phyloP scores from a whole-genome alignment of 23 tunicate genomes.

The Ciona savignyi region DNA sequence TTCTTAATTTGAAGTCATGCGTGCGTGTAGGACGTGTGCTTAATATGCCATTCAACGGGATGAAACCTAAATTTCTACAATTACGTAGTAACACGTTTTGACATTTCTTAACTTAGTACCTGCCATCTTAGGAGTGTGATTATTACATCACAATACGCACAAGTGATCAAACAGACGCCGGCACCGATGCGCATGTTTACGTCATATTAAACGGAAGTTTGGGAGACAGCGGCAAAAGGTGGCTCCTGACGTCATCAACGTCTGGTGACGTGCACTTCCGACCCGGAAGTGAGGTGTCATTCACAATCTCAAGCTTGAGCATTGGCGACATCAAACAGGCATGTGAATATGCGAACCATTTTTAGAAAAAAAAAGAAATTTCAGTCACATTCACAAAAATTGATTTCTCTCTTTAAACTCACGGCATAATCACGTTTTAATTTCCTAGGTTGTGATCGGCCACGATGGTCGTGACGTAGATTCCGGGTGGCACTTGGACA shows the following conservation, averaged over 20 bases:
- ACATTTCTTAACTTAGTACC: too few species aligned
- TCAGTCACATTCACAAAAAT: neutral
- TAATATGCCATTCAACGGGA: too few species aligned
- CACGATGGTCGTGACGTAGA: conserved; percentile 66
- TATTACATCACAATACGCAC: conserved; percentile 47
- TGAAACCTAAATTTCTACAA: too few species aligned
- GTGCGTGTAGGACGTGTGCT: too few species aligned
- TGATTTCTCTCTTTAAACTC: neutral
- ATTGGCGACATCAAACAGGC: conserved; percentile 65
- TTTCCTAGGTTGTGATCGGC: conserved; percentile 70
- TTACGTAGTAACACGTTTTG: too few species aligned
- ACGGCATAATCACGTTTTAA: too few species aligned
- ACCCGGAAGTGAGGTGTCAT: conserved; percentile 26
- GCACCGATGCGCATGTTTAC: conserved; percentile 64
- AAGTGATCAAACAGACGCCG: conserved; percentile 51
- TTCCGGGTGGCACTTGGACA: conserved; percentile 57
- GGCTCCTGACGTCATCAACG: conserved; percentile 42
- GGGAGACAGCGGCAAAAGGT: conserved; percentile 70
- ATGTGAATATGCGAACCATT: too few species aligned
- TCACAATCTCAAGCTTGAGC: conserved; percentile 9
- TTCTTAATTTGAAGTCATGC: too few species aligned
- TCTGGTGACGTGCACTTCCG: conserved; percentile 15
- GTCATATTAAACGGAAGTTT: conserved; percentile 34
- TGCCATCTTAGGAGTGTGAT: conserved; percentile 22
- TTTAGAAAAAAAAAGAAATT: neutral